A percentile compares a stretch with the other conserved stretches of the same genome.
Conservation (phyloP, 2,888 invertebrate species). For the Andrena hattorfiana region DNA sequence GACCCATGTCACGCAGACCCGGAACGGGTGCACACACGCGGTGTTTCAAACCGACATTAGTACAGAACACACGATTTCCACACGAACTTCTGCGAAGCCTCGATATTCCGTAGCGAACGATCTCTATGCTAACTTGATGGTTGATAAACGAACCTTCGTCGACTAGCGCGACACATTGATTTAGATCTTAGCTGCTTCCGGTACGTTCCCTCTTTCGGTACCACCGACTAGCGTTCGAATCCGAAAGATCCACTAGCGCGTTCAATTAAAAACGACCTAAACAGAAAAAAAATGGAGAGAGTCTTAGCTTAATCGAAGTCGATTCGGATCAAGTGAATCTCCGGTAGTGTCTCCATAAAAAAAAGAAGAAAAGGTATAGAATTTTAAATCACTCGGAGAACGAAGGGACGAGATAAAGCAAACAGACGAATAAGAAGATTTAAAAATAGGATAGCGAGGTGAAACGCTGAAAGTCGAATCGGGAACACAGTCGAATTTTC, state of each 20-base stretch:
- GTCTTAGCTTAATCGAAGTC: slow-evolving; percentile 35
- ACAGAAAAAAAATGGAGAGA: slow-evolving; percentile 13
- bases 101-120: slow-evolving; percentile 30
- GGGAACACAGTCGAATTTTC: slow-evolving; percentile 68
- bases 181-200: slow-evolving; percentile 54
- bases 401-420: neutral
- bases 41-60: slow-evolving; percentile 12
- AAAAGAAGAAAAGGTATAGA: neutral
- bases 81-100: neutral
- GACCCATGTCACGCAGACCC: slow-evolving; percentile 43
- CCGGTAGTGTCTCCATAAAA: slow-evolving; percentile 14
- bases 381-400: neutral
- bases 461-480: slow-evolving; percentile 69
- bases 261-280: slow-evolving; percentile 25
- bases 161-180: slow-evolving; percentile 39
- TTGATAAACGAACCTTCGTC: slow-evolving; percentile 35
- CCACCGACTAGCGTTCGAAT: slow-evolving; percentile 46
- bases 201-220: slow-evolving; percentile 54
- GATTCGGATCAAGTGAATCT: slow-evolving; percentile 40
- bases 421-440: neutral
- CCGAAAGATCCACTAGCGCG: slow-evolving; percentile 57
- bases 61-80: slow-evolving; percentile 18
- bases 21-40: slow-evolving; percentile 22
- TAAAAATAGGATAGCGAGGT: neutral
- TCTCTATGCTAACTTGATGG: slow-evolving; percentile 18